Percentiles rank a stretch among this genome's conserved stretches.
These are phyloP conservation scores for Alosa sapidissima DNA, from an alignment of 2,797 vertebrate genomes.

Conservation along the genomic window DNA sequence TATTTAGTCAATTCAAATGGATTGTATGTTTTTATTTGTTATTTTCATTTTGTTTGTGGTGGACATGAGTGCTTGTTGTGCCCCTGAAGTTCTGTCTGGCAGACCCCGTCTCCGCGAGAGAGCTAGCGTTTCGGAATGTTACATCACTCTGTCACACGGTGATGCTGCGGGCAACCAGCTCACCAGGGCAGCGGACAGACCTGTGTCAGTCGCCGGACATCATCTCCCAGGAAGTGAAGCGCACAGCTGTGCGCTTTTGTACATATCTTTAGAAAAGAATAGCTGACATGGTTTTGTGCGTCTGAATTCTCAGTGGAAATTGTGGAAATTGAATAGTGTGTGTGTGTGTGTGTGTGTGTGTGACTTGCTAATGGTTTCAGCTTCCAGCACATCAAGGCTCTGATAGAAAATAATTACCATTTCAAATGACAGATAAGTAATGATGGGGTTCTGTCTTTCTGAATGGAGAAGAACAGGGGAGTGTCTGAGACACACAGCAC, in stretches of 20 bases:
- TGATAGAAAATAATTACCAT: constrained; percentile 21
- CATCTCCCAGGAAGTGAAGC: neutral
- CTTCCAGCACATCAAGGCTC: neutral
- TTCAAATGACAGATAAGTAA: constrained; percentile 18
- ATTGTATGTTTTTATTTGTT: neutral
- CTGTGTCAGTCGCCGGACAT: neutral
- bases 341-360: too few species aligned
- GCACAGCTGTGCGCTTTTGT: neutral
- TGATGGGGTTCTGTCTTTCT: neutral
- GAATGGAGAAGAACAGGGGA: neutral
- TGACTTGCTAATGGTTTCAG: neutral
- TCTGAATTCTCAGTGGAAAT: neutral
- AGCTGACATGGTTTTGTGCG: neutral
- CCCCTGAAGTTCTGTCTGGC: neutral
- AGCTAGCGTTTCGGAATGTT: neutral
- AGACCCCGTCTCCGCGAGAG: neutral
- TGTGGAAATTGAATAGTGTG: too few species aligned
- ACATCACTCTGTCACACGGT: neutral
- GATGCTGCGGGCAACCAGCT: neutral
- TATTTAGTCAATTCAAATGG: neutral
- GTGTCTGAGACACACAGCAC: neutral
- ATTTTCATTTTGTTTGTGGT: neutral
- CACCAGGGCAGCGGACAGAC: too few species aligned
- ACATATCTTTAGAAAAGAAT: neutral
- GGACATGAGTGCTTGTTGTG: neutral